Evolutionary conservation across 1,140 invertebrate genomes (phyloP), one percentile per base, ranked within the genome.

Genomic region (Homarus americanus): DNA sequence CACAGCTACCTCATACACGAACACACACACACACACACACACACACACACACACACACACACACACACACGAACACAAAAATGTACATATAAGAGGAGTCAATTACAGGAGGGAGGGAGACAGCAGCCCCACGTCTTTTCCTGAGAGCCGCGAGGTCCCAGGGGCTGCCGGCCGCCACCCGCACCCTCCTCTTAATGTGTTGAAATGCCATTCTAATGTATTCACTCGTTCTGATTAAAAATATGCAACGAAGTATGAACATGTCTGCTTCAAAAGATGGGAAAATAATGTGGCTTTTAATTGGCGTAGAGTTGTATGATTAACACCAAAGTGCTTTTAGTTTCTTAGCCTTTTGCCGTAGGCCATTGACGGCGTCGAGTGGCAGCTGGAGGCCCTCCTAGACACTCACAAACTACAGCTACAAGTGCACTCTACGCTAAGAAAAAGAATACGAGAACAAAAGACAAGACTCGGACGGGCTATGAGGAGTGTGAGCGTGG

Each of bases 131-230:
- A 7, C 36, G 17, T 76, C 75, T 44, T 5, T 76, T 38, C 34
- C 36, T 7, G 5, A 24, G 9, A 28, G 36, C 36, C 17, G 36
- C 17, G 36, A 41, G 20, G 17, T 44, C 36, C 15, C 17, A 15
- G 15, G 38, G 75, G n/a, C 86, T 72, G 20, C 38, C 38, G 1
- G 2, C 53, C 32, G n/a, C 76, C 44, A 53, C 20, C 44, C 76
- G 34, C 85, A 49, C 85, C 49, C 85, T 44, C 24, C 44, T 63
- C 53, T 90, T 90, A 90, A 90, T 90, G 87, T 90, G 87, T 82
- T 90, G 87, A 90, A 90, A 90, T 90, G 87, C 87, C 87, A 90
- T 90, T 90, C 87, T 90, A 90, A 90, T 90, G 87, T 90, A 90
- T 90, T 83, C 87, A 83, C 80, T 90, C 80, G 80, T 82, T 90